Evolutionary conservation across 2,113 vertebrate species (phyloP).

Genomic region (Oreochromis tanganicae): DNA sequence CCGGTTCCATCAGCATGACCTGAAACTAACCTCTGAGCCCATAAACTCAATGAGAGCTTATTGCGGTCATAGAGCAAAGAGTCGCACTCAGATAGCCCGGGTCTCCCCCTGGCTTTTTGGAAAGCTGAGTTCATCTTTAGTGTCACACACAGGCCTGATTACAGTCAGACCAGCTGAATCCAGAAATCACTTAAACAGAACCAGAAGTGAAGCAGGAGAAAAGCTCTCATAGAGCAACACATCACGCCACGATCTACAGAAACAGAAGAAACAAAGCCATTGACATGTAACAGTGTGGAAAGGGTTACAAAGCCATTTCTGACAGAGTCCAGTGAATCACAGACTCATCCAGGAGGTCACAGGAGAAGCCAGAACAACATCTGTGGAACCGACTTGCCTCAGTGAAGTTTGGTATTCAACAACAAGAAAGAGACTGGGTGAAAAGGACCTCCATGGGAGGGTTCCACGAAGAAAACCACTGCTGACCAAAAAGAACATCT

Average conservation of each 20-base stretch:
- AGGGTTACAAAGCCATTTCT: neutral
- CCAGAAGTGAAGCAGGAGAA: neutral
- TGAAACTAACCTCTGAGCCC: neutral
- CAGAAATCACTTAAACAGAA: neutral
- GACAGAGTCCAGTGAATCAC: neutral
- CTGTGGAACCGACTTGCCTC: neutral
- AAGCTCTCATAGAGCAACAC: neutral
- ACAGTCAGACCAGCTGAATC: neutral
- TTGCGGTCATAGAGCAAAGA: neutral
- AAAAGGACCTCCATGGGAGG: neutral
- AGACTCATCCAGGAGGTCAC: neutral
- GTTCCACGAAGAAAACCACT: neutral
- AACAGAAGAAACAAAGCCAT: neutral
- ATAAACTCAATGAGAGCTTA: neutral
- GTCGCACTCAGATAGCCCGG: neutral
- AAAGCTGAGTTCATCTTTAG: neutral
- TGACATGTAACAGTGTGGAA: neutral
- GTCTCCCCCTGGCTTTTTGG: neutral
- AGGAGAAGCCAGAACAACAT: neutral
- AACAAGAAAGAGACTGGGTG: neutral
- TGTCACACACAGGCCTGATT: neutral
- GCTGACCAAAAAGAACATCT: fast-evolving
- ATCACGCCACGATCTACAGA: neutral
- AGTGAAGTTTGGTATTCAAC: neutral
- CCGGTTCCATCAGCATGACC: neutral